Percentiles rank a stretch among this genome's conserved stretches.
Evolutionary conservation across 2,797 vertebrate species (phyloP).

Genomic region (Gila robusta): DNA sequence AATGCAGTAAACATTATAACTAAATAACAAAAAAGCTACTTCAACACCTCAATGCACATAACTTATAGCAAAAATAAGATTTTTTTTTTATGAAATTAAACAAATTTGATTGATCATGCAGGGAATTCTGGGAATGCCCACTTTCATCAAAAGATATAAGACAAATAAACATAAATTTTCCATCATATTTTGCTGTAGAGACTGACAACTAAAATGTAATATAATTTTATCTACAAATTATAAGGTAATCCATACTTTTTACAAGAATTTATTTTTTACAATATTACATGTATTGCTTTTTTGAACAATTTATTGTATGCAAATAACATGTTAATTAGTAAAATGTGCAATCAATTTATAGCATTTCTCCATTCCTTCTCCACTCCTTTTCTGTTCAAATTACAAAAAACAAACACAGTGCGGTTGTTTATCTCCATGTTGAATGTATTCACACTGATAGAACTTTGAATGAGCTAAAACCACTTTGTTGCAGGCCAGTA

Average conservation of each 20-base stretch:
- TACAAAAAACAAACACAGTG: background rate
- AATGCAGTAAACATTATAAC: background rate
- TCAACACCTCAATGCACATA: background rate
- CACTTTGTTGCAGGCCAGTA: background rate
- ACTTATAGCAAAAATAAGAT: background rate
- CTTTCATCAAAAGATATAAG: background rate
- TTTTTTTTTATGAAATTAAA: background rate
- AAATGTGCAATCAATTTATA: background rate
- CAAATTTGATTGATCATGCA: background rate
- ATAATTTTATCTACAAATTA: background rate
- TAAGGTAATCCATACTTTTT: background rate
- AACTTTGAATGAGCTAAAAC: background rate
- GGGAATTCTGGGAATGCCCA: background rate
- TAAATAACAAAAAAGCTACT: background rate
- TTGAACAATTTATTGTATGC: background rate
- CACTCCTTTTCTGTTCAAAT: conserved; percentile 4
- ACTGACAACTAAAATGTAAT: background rate
- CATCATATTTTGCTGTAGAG: background rate
- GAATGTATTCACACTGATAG: background rate
- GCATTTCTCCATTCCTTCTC: background rate
- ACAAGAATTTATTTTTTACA: background rate
- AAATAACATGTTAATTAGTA: background rate
- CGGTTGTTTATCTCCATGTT: background rate
- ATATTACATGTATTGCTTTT: background rate
- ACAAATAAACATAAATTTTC: background rate